Evolutionary conservation across 2,113 vertebrate species (phyloP).

Genomic region (Phrynosoma platyrhinos): DNA sequence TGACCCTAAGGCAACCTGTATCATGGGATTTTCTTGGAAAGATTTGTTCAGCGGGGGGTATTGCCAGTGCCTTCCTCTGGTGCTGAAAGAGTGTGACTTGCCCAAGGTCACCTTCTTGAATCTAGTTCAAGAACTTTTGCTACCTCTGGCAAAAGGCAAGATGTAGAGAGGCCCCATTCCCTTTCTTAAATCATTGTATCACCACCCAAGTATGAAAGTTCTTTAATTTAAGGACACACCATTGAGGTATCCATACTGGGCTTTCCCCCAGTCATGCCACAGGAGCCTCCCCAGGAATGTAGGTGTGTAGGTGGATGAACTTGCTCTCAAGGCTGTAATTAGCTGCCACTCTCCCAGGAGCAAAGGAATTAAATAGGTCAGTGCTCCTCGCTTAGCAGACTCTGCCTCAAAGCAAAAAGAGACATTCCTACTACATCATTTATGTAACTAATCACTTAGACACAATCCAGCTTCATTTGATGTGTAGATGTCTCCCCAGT

Average conservation of each 20-base stretch:
- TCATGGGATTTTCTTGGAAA: too few species aligned
- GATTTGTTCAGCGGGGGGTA: too few species aligned
- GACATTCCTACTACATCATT: neutral
- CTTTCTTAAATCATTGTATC: neutral
- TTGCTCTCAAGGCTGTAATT: conserved; percentile 8
- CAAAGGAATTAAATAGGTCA: conserved; percentile 17
- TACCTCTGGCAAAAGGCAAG: neutral
- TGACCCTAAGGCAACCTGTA: too few species aligned
- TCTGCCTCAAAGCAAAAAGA: neutral
- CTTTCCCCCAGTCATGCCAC: neutral
- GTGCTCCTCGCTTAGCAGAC: neutral
- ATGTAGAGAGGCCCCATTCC: too few species aligned
- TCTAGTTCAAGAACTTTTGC: neutral
- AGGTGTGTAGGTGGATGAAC: neutral
- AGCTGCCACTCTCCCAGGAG: neutral
- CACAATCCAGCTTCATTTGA: neutral
- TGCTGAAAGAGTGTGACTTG: too few species aligned
- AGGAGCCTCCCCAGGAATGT: neutral
- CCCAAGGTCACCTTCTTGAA: neutral
- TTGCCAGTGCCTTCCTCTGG: neutral
- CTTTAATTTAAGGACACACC: neutral
- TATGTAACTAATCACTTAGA: neutral
- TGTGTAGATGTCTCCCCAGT: neutral
- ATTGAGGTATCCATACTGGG: neutral
- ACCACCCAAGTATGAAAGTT: neutral